These are phyloP conservation scores for Onychomys arenicola DNA, from an alignment of 2,797 vertebrate species.

Conservation along the genomic window DNA sequence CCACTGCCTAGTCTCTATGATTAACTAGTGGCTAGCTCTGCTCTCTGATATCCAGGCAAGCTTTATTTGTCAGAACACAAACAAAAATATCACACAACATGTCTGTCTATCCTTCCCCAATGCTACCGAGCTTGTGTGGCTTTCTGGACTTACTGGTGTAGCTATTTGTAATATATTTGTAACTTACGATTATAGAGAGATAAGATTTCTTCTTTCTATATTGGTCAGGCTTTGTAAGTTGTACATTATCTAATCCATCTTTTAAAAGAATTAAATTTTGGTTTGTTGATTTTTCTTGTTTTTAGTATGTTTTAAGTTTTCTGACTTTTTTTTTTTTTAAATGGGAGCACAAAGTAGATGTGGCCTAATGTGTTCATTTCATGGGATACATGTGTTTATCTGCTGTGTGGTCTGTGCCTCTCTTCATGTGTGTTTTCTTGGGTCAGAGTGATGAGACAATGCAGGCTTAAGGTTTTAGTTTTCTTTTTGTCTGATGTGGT, in stretches of 20 bases:
- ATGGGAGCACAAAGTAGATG: neutral
- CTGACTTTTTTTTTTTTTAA: neutral
- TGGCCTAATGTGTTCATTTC: neutral
- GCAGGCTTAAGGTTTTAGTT: neutral
- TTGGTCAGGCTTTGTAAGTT: neutral
- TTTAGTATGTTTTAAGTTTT: neutral
- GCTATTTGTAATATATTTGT: neutral
- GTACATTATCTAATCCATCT: neutral
- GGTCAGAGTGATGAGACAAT: neutral
- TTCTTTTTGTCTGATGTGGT: conserved; percentile 9
- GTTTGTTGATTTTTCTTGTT: conserved; percentile 26
- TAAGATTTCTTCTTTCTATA: neutral
- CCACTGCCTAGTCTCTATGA: too few species aligned
- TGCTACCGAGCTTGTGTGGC: neutral
- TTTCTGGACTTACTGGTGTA: neutral
- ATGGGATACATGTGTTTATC: neutral
- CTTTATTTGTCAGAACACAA: too few species aligned
- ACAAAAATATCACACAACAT: too few species aligned
- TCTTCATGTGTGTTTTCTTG: neutral
- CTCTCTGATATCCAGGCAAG: too few species aligned
- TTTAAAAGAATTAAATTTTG: conserved; percentile 56
- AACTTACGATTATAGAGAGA: neutral
- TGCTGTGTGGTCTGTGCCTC: neutral
- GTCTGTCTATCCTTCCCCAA: neutral
- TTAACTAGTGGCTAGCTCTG: too few species aligned